Evolutionary conservation across 1,140 invertebrate species (phyloP).

Genomic region (Mamestra configurata): DNA sequence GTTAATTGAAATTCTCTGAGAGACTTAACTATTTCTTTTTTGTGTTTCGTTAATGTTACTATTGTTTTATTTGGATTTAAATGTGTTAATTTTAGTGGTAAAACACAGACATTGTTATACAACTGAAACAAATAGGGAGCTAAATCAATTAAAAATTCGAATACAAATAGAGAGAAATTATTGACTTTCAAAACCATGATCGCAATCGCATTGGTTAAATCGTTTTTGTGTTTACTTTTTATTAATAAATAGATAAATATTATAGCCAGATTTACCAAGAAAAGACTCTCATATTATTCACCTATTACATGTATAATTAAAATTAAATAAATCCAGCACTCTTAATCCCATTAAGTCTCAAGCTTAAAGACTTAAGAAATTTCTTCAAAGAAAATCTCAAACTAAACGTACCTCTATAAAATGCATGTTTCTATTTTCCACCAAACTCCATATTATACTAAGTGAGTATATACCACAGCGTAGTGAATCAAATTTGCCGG

Average conservation of each 20-base stretch:
- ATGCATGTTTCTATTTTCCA: not conserved
- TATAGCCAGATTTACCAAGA: too few relatives aligned
- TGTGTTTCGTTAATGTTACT: not conserved
- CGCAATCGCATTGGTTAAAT: too few relatives aligned
- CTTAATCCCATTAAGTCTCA: not conserved
- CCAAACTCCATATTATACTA: constrained; percentile 19
- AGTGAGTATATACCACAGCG: not conserved
- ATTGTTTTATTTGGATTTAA: not conserved
- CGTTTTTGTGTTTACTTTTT: too few relatives aligned
- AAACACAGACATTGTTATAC: too few relatives aligned
- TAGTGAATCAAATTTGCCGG: constrained; percentile 30
- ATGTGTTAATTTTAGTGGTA: too few relatives aligned
- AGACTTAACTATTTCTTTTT: constrained; percentile 17
- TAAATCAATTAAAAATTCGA: too few relatives aligned
- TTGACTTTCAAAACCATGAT: too few relatives aligned
- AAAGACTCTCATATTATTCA: too few relatives aligned
- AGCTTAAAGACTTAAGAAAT: not conserved
- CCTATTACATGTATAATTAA: too few relatives aligned
- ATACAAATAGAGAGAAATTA: too few relatives aligned
- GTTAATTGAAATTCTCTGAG: constrained; percentile 33
- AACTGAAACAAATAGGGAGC: too few relatives aligned
- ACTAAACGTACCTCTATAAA: not conserved
- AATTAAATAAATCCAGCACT: not conserved
- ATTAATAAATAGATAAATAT: too few relatives aligned
- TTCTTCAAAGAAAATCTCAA: not conserved